Conservation (phyloP, 2,888 invertebrate species). For the Pollenia angustigena region DNA sequence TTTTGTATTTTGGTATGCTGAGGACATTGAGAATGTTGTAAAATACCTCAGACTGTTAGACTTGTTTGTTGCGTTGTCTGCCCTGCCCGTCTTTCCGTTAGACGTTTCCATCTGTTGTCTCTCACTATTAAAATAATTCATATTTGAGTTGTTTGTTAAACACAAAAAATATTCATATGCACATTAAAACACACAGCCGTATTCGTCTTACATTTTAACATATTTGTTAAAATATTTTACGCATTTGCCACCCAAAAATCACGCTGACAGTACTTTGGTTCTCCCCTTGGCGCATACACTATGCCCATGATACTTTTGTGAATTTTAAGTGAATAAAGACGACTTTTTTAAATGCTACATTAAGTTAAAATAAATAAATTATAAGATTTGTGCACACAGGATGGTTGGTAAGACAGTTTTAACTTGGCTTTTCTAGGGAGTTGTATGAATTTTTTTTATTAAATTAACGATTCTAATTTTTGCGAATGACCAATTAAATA, state of each 20-base stretch:
- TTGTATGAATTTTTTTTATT: too few relatives aligned
- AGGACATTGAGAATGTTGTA: constrained; percentile 16
- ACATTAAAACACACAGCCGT: constrained; percentile 30
- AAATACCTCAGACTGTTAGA: constrained; percentile 51
- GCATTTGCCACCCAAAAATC: constrained; percentile 77
- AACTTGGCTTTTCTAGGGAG: too few relatives aligned
- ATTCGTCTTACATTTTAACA: constrained; percentile 67
- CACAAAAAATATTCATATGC: constrained; percentile 48
- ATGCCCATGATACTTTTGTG: neutral
- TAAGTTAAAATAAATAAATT: neutral
- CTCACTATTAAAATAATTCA: constrained; percentile 60
- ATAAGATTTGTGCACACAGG: neutral
- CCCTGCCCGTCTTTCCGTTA: constrained; percentile 16
- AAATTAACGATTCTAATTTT: too few relatives aligned
- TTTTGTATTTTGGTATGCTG: neutral
- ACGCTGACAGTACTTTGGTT: constrained; percentile 64
- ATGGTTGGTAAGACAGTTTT: too few relatives aligned
- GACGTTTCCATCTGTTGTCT: constrained; percentile 52
- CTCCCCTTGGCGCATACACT: constrained; percentile 13
- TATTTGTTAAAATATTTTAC: constrained; percentile 77
- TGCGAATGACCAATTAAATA: too few relatives aligned
- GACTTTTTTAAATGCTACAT: neutral
- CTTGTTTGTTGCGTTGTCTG: constrained; percentile 24
- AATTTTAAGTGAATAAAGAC: neutral
- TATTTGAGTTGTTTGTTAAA: constrained; percentile 62